A percentile compares a stretch with the other conserved stretches of the same genome.
These are phyloP conservation scores for Gallinago undulata DNA, from an alignment of 2,113 vertebrate species.

Conservation along the genomic window DNA sequence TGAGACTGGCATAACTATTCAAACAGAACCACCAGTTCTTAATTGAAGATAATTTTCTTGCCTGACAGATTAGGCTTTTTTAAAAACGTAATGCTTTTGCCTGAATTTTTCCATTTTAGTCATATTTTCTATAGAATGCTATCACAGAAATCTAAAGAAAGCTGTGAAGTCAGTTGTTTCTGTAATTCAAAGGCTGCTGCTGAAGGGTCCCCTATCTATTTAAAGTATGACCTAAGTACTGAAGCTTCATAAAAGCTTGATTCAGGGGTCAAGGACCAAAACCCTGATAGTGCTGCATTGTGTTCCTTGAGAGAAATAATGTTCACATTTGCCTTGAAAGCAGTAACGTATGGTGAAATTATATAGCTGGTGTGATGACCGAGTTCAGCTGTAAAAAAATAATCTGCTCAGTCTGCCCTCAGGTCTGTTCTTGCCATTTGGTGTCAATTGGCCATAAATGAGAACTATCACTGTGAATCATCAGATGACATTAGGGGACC, in stretches of 20 bases:
- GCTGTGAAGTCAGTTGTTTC: not conserved
- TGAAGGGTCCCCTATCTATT: not conserved
- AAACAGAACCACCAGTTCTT: not conserved
- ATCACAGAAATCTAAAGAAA: not conserved
- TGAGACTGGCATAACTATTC: not conserved
- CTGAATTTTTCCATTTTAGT: not conserved
- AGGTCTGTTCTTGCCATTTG: constrained; percentile 27
- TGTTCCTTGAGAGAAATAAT: not conserved
- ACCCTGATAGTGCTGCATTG: not conserved
- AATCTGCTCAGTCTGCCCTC: not conserved
- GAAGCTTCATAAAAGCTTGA: not conserved
- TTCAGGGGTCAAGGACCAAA: not conserved
- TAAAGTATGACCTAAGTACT: not conserved
- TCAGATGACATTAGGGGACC: constrained; percentile 1
- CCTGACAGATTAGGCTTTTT: not conserved
- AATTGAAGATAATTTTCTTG: not conserved
- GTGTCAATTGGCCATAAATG: constrained; percentile 45
- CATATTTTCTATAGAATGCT: not conserved
- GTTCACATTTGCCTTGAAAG: constrained; percentile 1
- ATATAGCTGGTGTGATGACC: not conserved
- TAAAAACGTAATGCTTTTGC: not conserved
- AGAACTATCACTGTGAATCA: constrained; percentile 51
- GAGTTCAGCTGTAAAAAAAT: not conserved
- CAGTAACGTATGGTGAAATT: not conserved
- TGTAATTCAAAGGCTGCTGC: not conserved